A percentile compares a stretch with the other conserved stretches of the same genome.
phyloP scores from a whole-genome alignment of 2,113 vertebrate genomes.

The Lycocorax pyrrhopterus region DNA sequence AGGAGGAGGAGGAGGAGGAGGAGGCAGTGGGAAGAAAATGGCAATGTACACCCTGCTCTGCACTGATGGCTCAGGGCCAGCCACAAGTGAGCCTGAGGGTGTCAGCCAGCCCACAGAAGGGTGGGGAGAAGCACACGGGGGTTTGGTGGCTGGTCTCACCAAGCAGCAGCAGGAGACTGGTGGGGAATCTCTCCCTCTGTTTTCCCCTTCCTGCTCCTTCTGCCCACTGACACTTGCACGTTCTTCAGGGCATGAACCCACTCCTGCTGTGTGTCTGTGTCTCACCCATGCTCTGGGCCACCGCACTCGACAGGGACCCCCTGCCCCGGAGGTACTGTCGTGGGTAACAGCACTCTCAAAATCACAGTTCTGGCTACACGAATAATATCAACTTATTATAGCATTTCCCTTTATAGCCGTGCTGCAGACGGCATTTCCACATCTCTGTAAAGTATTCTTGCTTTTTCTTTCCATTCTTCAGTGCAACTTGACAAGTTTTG shows the following conservation, averaged over 20 bases:
- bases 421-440: neutral
- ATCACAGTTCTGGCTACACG: neutral
- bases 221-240: accelerated
- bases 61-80: accelerated
- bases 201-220: neutral
- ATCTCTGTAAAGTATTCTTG: neutral
- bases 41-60: neutral
- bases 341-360: neutral
- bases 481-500: neutral
- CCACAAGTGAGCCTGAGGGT: accelerated
- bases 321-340: accelerated
- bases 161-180: neutral
- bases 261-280: accelerated
- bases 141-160: neutral
- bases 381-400: neutral
- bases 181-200: neutral
- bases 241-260: accelerated
- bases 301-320: neutral
- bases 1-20: neutral
- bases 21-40: neutral
- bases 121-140: accelerated
- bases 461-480: neutral
- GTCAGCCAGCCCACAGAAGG: neutral
- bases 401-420: neutral
- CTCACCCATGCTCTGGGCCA: neutral